Conservation (phyloP, 1,140 invertebrate genomes). For the Hypothenemus hampei region DNA sequence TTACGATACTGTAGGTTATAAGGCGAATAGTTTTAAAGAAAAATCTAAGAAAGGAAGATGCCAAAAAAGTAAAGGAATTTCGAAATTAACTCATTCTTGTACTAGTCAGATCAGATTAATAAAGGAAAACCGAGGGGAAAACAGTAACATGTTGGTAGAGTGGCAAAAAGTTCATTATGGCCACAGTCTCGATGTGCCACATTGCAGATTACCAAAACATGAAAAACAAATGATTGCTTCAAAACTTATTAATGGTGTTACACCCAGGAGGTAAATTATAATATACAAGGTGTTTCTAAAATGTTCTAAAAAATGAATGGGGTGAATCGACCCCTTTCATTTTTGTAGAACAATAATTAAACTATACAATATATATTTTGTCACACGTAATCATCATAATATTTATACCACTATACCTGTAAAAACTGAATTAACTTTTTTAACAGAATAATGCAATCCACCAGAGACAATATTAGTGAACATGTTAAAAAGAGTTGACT, state of each 20-base stretch:
- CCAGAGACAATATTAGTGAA: too few relatives aligned
- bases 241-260: slow-evolving; percentile 10
- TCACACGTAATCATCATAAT: background rate
- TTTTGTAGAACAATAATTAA: background rate
- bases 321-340: too few relatives aligned
- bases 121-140: background rate
- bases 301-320: too few relatives aligned
- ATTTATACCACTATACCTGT: too few relatives aligned
- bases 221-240: slow-evolving; percentile 4
- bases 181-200: background rate
- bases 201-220: background rate
- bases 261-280: slow-evolving; percentile 1
- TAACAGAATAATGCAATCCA: too few relatives aligned
- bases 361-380: background rate
- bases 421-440: too few relatives aligned
- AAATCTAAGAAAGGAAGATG: too few relatives aligned
- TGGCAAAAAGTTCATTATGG: background rate
- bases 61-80: background rate
- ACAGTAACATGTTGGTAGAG: background rate
- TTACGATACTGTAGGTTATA: too few relatives aligned
- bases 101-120: too few relatives aligned
- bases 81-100: background rate
- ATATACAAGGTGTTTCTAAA: too few relatives aligned
- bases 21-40: too few relatives aligned
- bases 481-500: too few relatives aligned